Conservation (phyloP, 1,140 invertebrate species). For the Anoplolepis gracilipes region DNA sequence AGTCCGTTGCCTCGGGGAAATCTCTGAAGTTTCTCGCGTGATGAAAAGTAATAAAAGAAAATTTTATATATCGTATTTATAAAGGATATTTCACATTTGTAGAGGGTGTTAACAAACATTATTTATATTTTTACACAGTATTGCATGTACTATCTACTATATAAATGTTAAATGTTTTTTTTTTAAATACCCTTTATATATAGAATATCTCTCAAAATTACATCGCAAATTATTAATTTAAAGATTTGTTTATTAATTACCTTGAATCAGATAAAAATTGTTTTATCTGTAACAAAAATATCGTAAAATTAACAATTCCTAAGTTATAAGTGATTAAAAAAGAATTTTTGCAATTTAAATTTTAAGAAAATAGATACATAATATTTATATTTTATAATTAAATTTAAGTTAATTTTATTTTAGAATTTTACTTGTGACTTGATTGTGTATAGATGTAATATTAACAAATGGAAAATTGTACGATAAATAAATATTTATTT, state of each 20-base stretch:
- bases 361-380: background rate
- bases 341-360: background rate
- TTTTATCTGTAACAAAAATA: background rate
- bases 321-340: background rate
- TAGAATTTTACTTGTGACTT: background rate
- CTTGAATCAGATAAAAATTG: background rate
- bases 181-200: no score
- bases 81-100: background rate
- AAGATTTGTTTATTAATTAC: no score
- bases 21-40: background rate
- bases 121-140: no score
- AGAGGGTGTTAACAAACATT: no score
- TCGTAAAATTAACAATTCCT: background rate
- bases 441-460: background rate
- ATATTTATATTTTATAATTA: background rate
- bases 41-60: background rate
- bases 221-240: background rate
- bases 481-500: background rate
- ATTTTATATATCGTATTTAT: background rate
- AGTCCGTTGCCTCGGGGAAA: background rate
- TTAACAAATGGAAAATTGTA: background rate
- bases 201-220: background rate
- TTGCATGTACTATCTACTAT: no score
- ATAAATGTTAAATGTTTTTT: no score
- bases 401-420: slow-evolving; percentile 9